Evolutionary conservation across 2,888 invertebrate genomes (phyloP).

Genomic region (Drosophila infuscata): DNA sequence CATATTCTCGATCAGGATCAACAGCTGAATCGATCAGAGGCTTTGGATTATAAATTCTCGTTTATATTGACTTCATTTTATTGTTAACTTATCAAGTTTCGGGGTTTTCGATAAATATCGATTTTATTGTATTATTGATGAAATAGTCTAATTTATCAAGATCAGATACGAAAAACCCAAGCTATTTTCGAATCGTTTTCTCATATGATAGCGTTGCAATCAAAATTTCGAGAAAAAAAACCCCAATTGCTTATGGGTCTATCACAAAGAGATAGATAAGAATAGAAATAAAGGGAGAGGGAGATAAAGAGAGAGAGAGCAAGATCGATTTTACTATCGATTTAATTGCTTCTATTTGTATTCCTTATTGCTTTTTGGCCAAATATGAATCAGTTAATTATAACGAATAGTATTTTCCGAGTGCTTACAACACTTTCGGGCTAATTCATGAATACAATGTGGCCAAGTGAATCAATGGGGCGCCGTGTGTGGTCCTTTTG

Average conservation of each 20-base stretch:
- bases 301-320: not conserved
- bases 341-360: not conserved
- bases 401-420: not conserved
- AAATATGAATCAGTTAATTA: not conserved
- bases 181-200: not conserved
- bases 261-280: too few species aligned
- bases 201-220: not conserved
- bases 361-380: not conserved
- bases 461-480: not conserved
- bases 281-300: not conserved
- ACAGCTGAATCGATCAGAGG: not conserved
- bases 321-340: not conserved
- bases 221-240: not conserved
- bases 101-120: not conserved
- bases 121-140: not conserved
- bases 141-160: not conserved
- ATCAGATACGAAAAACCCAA: not conserved
- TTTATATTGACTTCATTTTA: not conserved
- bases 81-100: not conserved
- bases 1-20: not conserved
- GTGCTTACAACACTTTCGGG: not conserved
- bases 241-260: too few species aligned
- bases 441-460: not conserved
- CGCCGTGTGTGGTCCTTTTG: not conserved
- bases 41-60: too few species aligned